Evolutionary conservation across 64 coral and sea anemone genomes (phyloP), one percentile per base, ranked within the genome.

Genomic region (Pocillopora damicornis): DNA sequence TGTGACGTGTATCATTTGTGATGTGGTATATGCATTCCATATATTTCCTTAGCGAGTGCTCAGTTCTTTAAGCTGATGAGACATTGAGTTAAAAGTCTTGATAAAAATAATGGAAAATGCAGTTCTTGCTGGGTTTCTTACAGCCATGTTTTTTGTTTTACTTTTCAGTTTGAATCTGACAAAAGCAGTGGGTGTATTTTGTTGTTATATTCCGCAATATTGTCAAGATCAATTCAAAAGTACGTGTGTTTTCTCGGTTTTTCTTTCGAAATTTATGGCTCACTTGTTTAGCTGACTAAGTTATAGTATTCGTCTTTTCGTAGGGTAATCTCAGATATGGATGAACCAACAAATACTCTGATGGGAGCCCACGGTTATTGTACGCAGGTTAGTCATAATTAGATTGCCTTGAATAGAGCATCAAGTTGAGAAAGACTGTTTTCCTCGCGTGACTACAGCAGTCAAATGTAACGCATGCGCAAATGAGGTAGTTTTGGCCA

Each of bases 361-460:
- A 98, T 98, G 95, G 95, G 95, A 37, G 95, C 95, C 25, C 95
- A 98, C 87, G 89, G 81, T 13, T 98, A 98, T 82, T 98, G 95
- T 45, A 94, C 95, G 2, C 95, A 98, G 95, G 95, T 95, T 92
- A 59, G n/a, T n/a, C 30, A 30, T 30, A 30, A 25, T 71, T 30
- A 20, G 6, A 16, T 67, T 67, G 16, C 64, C 64, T 30, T 1
- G 20, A 71, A 23, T 1, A 9, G n/a, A 2, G 4, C 9, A n/a
- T 26, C 37, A 18, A 51, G 20, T 7, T 51, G 42, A 51, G 42
- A 51, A 1, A 51, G 42, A 51, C 42, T 51, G 42, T 51, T 51
- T 51, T 51, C 7, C 2, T 51, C 42, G 7, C 42, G 7, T 4
- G 42, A 51, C 7, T 2, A 51, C 2, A 51, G 7, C 42, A 4